phyloP scores from a whole-genome alignment of 2,888 invertebrate genomes.

The Neocrepidodera transversa region DNA sequence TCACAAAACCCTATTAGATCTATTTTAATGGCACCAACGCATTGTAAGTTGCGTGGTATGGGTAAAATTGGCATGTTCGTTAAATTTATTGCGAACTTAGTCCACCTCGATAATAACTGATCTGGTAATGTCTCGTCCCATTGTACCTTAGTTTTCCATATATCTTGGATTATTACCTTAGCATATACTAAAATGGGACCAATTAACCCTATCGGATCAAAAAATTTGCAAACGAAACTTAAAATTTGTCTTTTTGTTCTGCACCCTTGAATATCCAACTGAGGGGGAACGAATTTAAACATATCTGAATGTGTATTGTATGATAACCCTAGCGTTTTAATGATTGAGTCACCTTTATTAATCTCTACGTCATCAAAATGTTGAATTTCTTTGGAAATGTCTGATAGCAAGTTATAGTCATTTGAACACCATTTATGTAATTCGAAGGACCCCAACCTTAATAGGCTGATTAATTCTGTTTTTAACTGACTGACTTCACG shows the following conservation, averaged over 20 bases:
- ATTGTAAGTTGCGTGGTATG: slow-evolving; percentile 10
- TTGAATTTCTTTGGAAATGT: slow-evolving; percentile 10
- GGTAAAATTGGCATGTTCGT: neutral
- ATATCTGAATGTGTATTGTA: slow-evolving; percentile 26
- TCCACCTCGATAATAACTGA: neutral
- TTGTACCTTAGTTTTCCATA: slow-evolving; percentile 24
- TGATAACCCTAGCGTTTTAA: slow-evolving; percentile 30
- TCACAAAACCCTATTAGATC: slow-evolving; percentile 17
- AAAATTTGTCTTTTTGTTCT: no score
- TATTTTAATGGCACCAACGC: slow-evolving; percentile 1
- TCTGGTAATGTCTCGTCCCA: slow-evolving; percentile 31
- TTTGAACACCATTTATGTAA: slow-evolving; percentile 30
- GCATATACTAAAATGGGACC: slow-evolving; percentile 24
- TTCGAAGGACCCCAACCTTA: slow-evolving; percentile 18
- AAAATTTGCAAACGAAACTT: no score
- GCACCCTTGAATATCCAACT: neutral
- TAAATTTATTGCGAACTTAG: slow-evolving; percentile 6
- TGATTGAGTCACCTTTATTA: slow-evolving; percentile 18
- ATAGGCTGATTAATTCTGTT: slow-evolving; percentile 8
- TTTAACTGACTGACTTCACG: slow-evolving; percentile 21
- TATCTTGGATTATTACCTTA: slow-evolving; percentile 29
- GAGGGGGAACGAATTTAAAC: slow-evolving; percentile 12
- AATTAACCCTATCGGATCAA: no score
- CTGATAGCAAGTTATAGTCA: slow-evolving; percentile 1
- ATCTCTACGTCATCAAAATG: slow-evolving; percentile 16